These are phyloP conservation scores for Cataglyphis cursor DNA, from an alignment of 2,888 invertebrate genomes.

Conservation along the genomic window DNA sequence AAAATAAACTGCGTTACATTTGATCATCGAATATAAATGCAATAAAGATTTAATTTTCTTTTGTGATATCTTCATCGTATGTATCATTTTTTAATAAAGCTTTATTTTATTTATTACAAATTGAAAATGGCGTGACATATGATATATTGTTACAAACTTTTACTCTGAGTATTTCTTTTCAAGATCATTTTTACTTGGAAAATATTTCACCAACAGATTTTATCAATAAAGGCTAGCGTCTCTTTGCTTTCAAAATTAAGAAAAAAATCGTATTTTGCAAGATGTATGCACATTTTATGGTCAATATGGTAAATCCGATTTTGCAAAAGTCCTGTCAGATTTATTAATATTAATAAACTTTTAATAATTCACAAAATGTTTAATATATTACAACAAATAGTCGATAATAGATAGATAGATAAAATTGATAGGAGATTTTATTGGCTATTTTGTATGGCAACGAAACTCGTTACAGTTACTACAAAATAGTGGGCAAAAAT, in stretches of 20 bases:
- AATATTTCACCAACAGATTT: neutral
- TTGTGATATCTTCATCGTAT: neutral
- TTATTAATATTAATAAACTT: slow-evolving; percentile 23
- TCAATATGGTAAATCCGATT: neutral
- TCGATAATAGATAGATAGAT: neutral
- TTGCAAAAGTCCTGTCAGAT: neutral
- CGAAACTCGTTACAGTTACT: neutral
- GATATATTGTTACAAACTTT: neutral
- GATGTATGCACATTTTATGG: neutral
- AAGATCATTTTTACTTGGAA: neutral
- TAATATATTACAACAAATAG: neutral
- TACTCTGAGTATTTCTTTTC: neutral
- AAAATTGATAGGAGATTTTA: neutral
- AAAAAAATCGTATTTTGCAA: neutral
- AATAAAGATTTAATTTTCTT: neutral
- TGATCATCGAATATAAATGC: neutral
- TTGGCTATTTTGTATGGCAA: neutral
- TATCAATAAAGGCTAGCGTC: neutral
- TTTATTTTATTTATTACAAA: neutral
- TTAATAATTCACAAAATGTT: neutral
- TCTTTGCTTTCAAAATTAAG: neutral
- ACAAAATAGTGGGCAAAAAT: slow-evolving; percentile 30
- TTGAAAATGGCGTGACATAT: neutral
- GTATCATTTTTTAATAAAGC: neutral
- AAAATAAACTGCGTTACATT: neutral